Evolutionary conservation across 1,140 invertebrate genomes (phyloP), one percentile per base, ranked within the genome.

Genomic region (Drosophila seguyi): DNA sequence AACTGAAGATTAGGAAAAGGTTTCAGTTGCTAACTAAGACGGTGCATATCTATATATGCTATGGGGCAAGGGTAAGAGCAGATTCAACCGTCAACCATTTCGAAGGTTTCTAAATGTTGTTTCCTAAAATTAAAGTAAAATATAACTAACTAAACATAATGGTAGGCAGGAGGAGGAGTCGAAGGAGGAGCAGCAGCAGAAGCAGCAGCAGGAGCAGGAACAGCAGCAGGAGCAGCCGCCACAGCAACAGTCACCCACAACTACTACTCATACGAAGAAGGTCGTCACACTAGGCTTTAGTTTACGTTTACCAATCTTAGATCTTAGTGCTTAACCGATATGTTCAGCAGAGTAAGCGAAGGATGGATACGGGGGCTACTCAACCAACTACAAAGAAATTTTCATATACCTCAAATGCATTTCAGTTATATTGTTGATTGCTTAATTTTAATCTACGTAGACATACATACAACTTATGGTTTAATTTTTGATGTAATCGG

Each of bases 381-480:
- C 85, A 90, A 90, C 78, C 83, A 88, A 92, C 90, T 90, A 91
- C 79, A 90, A 92, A 92, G 83, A 91, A 92, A 92, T 90, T 92
- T 92, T 91, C 80, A 92, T 92, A 92, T 92, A 92, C 91, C 91
- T 92, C 91, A 92, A 74, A 92, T 90, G 91, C 91, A 92, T 92
- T 92, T 92, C 91, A 92, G 87, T 92, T 92, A 91, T 86, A 90
- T 90, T 90, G 86, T 90, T 90, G 83, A 88, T 90, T 87, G 84
- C 84, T 79, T 82, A 75, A 90, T 81, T 75, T 75, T 84, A 91
- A 68, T 78, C 42, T 69, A 79, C 45, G 58, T 45, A 79, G 63
- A 71, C 45, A 47, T 60, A 45, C 53, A 56, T 59, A 34, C 31
- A 34, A 34, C 4, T 34, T 34, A 47, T 45, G 58, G 65, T 42